Conservation (phyloP, 1,140 invertebrate genomes). For the Coenobita brevimanus region DNA sequence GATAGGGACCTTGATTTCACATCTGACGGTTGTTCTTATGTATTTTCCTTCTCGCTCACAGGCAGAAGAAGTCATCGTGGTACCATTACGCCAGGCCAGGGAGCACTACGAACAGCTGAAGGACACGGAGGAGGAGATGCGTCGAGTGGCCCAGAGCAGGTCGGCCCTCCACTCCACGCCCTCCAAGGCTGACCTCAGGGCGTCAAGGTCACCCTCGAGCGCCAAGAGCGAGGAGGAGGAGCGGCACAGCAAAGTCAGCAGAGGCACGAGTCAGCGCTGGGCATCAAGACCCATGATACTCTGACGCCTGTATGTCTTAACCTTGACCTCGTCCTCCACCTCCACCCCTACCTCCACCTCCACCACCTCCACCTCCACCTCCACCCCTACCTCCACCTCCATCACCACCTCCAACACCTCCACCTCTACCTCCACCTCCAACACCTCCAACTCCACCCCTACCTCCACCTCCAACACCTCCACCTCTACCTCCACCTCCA, state of each 20-base stretch:
- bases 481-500: too few relatives aligned
- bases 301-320: neutral
- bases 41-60: neutral
- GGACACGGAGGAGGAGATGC: slow-evolving; percentile 74
- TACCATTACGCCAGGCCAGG: slow-evolving; percentile 79
- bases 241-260: neutral
- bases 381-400: too few relatives aligned
- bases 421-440: too few relatives aligned
- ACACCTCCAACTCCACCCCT: too few relatives aligned
- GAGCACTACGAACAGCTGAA: slow-evolving; percentile 80
- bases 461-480: too few relatives aligned
- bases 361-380: too few relatives aligned
- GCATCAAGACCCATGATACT: slow-evolving; percentile 10
- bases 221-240: neutral
- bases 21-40: too few relatives aligned
- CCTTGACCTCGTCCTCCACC: neutral
- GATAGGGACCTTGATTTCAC: too few relatives aligned
- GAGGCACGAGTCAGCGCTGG: slow-evolving; percentile 10
- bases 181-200: neutral
- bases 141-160: slow-evolving; percentile 7
- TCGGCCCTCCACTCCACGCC: neutral
- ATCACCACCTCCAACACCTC: too few relatives aligned
- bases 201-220: neutral
- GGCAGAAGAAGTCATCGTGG: slow-evolving; percentile 78
- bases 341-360: too few relatives aligned